Percentiles rank a stretch among this genome's conserved stretches.
Evolutionary conservation across 1,140 invertebrate genomes (phyloP).

Genomic region (Oryctes rhinoceros): DNA sequence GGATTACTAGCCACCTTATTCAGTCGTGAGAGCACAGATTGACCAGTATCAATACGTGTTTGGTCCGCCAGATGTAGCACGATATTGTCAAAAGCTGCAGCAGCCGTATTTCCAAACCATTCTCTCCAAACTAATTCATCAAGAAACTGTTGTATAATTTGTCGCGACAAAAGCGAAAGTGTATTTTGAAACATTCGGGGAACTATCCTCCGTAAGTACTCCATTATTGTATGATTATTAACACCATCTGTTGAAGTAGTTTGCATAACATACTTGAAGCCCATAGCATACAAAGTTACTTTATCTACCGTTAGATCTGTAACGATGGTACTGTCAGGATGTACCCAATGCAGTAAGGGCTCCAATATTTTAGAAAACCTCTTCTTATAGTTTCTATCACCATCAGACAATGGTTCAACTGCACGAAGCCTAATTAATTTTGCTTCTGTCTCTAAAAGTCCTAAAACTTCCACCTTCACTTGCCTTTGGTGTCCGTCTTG

Average conservation of each 20-base stretch:
- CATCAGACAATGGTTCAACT: slow-evolving; percentile 80
- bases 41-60: slow-evolving; percentile 69
- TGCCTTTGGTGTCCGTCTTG: slow-evolving; percentile 83
- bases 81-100: slow-evolving; percentile 84
- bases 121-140: slow-evolving; percentile 79
- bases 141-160: slow-evolving; percentile 88
- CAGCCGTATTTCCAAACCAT: slow-evolving; percentile 76
- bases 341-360: slow-evolving; percentile 79
- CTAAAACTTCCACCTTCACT: slow-evolving; percentile 88
- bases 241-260: slow-evolving; percentile 70
- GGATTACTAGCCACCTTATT: slow-evolving; percentile 76
- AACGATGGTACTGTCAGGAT: slow-evolving; percentile 77
- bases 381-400: slow-evolving; percentile 79
- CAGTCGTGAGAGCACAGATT: slow-evolving; percentile 59
- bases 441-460: slow-evolving; percentile 79
- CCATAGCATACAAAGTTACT: slow-evolving; percentile 76
- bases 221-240: slow-evolving; percentile 84
- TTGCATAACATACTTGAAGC: slow-evolving; percentile 78
- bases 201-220: slow-evolving; percentile 83
- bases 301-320: slow-evolving; percentile 87
- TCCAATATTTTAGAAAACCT: slow-evolving; percentile 81
- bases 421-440: slow-evolving; percentile 80
- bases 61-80: slow-evolving; percentile 80
- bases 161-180: slow-evolving; percentile 79
- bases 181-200: slow-evolving; percentile 92